Conservation (phyloP, 2,113 vertebrate genomes). For the Oplegnathus fasciatus region DNA sequence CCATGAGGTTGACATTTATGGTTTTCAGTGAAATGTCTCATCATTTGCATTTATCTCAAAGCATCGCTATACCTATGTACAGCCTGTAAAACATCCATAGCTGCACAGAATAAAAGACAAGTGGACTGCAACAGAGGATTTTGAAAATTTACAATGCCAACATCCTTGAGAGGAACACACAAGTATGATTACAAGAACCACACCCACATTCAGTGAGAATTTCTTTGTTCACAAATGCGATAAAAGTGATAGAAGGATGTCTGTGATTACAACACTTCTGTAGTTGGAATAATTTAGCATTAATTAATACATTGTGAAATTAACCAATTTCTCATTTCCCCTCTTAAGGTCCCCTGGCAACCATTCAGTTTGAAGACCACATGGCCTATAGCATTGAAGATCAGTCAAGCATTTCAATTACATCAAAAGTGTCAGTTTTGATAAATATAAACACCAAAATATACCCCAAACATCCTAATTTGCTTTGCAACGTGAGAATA, state of each 20-base stretch:
- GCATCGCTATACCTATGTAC: no score
- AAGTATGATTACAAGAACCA: background rate
- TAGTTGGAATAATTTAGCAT: background rate
- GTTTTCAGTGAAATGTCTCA: no score
- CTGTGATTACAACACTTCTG: background rate
- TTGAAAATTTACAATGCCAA: no score
- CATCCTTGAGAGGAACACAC: no score
- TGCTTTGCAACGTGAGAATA: background rate
- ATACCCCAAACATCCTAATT: background rate
- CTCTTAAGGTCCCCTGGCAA: background rate
- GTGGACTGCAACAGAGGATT: no score
- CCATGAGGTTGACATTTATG: no score
- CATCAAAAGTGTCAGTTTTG: background rate
- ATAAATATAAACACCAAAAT: background rate
- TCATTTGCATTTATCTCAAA: no score
- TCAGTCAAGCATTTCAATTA: background rate
- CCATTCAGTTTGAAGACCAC: slow-evolving; percentile 1
- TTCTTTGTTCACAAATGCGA: background rate
- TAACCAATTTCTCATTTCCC: background rate
- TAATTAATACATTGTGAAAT: background rate
- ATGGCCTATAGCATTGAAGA: background rate
- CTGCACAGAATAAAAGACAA: no score
- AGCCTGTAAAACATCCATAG: no score
- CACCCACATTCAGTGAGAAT: background rate
- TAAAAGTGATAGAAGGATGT: background rate